phyloP scores from a whole-genome alignment of 2,797 vertebrate species.

The Emys orbicularis region DNA sequence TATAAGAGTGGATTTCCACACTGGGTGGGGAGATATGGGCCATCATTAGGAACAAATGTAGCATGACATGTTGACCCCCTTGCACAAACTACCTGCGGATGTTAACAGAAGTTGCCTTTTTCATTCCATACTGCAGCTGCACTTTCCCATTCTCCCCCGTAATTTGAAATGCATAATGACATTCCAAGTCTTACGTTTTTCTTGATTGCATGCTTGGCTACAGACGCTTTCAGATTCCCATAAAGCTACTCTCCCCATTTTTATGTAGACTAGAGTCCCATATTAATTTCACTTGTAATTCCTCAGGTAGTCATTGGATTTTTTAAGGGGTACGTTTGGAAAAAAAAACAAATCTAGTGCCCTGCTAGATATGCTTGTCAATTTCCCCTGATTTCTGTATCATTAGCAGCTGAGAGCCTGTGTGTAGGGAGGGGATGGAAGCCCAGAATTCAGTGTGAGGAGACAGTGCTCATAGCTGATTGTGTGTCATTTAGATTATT shows the following conservation, averaged over 20 bases:
- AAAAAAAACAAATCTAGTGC: neutral
- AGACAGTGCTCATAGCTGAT: too few species aligned
- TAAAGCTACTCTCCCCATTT: neutral
- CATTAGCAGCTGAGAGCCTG: neutral
- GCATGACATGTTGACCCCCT: neutral
- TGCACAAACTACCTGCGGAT: neutral
- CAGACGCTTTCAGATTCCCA: neutral
- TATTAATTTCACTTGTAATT: neutral
- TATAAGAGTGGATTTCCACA: neutral
- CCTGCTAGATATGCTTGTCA: neutral
- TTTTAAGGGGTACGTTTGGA: neutral
- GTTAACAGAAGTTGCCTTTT: neutral
- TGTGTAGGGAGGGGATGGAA: too few species aligned
- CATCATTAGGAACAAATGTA: neutral
- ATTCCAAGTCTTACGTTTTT: neutral
- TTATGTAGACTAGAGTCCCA: neutral
- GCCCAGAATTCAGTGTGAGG: too few species aligned
- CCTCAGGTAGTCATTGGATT: neutral
- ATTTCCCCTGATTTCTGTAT: neutral
- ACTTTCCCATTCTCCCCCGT: neutral
- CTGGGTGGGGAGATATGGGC: neutral
- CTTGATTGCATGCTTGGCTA: neutral
- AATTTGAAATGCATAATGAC: neutral
- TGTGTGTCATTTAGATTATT: too few species aligned
- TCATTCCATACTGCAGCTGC: neutral